These are phyloP conservation scores for Pyralis farinalis DNA, from an alignment of 2,888 invertebrate species.

Conservation along the genomic window DNA sequence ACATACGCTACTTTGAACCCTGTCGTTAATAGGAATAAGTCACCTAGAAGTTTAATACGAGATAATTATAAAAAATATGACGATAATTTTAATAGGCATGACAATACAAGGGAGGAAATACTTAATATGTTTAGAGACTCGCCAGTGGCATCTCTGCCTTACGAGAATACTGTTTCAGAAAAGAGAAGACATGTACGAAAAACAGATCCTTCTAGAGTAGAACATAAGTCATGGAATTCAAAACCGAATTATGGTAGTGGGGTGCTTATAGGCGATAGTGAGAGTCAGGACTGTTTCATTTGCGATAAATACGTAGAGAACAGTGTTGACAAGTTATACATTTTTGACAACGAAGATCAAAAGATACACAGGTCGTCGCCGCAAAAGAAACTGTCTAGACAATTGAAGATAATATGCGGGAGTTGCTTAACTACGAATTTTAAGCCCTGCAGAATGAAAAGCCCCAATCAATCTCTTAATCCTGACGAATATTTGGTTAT, in stretches of 20 bases:
- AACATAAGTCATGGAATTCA: slow-evolving; percentile 42
- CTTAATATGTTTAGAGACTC: slow-evolving; percentile 72
- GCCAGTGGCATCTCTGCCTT: slow-evolving; percentile 59
- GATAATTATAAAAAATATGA: slow-evolving; percentile 40
- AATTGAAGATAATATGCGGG: slow-evolving; percentile 65
- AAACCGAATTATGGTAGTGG: slow-evolving; percentile 51
- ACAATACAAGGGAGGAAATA: slow-evolving; percentile 63
- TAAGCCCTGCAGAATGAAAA: slow-evolving; percentile 52
- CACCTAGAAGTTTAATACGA: slow-evolving; percentile 49
- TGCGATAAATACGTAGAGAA: slow-evolving; percentile 56
- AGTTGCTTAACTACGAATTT: slow-evolving; percentile 58
- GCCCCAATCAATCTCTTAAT: slow-evolving; percentile 54
- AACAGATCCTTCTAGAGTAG: slow-evolving; percentile 56
- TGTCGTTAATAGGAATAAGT: slow-evolving; percentile 45
- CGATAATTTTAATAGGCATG: slow-evolving; percentile 37
- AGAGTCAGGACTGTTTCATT: slow-evolving; percentile 60
- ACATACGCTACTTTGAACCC: slow-evolving; percentile 49
- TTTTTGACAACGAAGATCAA: slow-evolving; percentile 72
- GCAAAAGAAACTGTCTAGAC: slow-evolving; percentile 52
- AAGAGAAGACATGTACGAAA: slow-evolving; percentile 63
- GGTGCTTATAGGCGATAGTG: slow-evolving; percentile 42
- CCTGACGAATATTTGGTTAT: slow-evolving; percentile 67
- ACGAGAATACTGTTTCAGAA: slow-evolving; percentile 42
- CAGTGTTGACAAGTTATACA: slow-evolving; percentile 53
- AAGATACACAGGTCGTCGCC: slow-evolving; percentile 58